Percentiles rank a stretch among this genome's conserved stretches.
Evolutionary conservation across 2,113 vertebrate genomes (phyloP).

Genomic region (Takifugu flavidus): DNA sequence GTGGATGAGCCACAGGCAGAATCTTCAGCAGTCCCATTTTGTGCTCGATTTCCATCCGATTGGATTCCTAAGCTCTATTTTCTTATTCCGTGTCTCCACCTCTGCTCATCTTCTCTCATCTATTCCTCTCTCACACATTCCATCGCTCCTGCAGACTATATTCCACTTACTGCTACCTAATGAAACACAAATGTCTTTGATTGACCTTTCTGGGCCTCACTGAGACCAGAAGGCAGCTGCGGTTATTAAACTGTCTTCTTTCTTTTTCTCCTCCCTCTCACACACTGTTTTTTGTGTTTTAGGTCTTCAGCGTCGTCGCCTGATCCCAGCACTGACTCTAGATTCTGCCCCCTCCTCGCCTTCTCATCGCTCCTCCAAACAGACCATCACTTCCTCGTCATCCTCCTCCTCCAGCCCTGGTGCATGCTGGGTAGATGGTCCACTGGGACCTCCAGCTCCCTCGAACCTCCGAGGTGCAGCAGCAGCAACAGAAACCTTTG

Average conservation of each 20-base stretch:
- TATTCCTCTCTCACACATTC: constrained; percentile 15
- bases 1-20: no score
- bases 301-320: constrained; percentile 91
- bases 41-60: constrained; percentile 35
- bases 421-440: constrained; percentile 94
- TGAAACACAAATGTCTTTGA: constrained; percentile 61
- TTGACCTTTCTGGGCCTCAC: constrained; percentile 49
- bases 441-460: constrained; percentile 73
- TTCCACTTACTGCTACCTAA: constrained; percentile 16
- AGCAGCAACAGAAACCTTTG: constrained; percentile 82
- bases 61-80: constrained; percentile 15
- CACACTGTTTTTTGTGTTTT: constrained; percentile 2
- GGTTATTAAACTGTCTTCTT: constrained; percentile 44
- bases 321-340: constrained; percentile 87
- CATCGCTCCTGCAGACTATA: constrained; percentile 16
- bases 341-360: constrained; percentile 81
- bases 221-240: constrained; percentile 38
- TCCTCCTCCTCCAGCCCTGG: constrained; percentile 78
- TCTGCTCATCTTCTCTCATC: constrained; percentile 12
- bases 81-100: not conserved
- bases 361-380: constrained; percentile 78
- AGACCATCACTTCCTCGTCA: constrained; percentile 79
- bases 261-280: constrained; percentile 7
- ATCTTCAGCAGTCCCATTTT: no score
- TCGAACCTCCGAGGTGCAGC: constrained; percentile 69